Percentiles rank a stretch among this genome's conserved stretches.
These are phyloP conservation scores for Eledona agricola DNA, from an alignment of 2,888 invertebrate species.

Conservation along the genomic window DNA sequence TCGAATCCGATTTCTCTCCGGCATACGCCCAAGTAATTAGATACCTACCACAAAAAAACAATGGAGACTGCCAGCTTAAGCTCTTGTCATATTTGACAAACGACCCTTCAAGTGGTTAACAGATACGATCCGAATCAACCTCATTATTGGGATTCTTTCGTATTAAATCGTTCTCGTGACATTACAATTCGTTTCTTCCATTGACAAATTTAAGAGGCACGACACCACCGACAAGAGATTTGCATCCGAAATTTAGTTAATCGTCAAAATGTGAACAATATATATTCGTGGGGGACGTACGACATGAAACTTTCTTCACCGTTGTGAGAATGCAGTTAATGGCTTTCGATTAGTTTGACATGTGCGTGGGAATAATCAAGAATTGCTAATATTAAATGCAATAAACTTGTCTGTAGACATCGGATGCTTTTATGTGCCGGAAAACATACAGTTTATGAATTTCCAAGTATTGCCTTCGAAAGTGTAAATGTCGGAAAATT, in stretches of 20 bases:
- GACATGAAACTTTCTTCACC: slow-evolving; percentile 13
- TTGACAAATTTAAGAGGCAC: not conserved
- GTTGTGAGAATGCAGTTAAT: slow-evolving; percentile 23
- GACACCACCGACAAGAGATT: not conserved
- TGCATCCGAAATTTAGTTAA: slow-evolving; percentile 14
- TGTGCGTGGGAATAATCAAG: slow-evolving; percentile 28
- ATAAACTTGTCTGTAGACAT: slow-evolving; percentile 27
- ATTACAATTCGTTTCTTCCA: not conserved
- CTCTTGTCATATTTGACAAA: slow-evolving; percentile 14
- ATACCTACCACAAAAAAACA: slow-evolving; percentile 4
- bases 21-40: slow-evolving; percentile 16
- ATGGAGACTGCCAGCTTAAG: not conserved
- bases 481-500: too few species aligned
- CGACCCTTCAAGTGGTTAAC: slow-evolving; percentile 1
- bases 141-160: slow-evolving; percentile 5
- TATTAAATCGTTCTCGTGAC: slow-evolving; percentile 6
- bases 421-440: slow-evolving; percentile 16
- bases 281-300: too few species aligned
- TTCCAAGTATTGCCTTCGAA: too few species aligned
- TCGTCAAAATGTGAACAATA: too few species aligned
- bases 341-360: slow-evolving; percentile 26
- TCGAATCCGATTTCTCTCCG: slow-evolving; percentile 16
- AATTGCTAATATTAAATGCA: slow-evolving; percentile 29
- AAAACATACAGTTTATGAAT: too few species aligned
- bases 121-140: slow-evolving; percentile 8